Percentiles rank a stretch among this genome's conserved stretches.
phyloP scores from a whole-genome alignment of 2,113 vertebrate species.

The Myiagra hebetior region DNA sequence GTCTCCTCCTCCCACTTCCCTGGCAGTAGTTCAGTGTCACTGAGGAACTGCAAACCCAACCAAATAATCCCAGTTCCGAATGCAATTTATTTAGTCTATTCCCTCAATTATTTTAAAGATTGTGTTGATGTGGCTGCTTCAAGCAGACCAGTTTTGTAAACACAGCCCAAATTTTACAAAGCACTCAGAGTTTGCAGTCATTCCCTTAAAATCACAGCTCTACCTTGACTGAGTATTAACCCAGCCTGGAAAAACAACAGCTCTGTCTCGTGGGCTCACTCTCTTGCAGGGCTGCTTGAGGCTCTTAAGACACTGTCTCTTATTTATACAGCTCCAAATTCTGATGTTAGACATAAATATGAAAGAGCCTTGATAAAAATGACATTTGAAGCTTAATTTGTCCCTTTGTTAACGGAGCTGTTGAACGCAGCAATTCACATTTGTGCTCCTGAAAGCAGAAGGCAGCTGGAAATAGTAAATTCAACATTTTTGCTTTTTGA shows the following conservation, averaged over 20 bases:
- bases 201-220: background rate
- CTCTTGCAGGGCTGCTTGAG: background rate
- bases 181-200: background rate
- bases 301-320: background rate
- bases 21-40: background rate
- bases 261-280: background rate
- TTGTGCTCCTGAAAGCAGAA: background rate
- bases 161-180: background rate
- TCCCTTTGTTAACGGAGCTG: background rate
- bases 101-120: background rate
- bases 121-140: background rate
- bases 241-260: background rate
- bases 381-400: background rate
- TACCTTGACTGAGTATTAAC: background rate
- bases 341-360: background rate
- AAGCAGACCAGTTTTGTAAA: background rate
- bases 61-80: background rate
- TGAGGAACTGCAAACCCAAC: background rate
- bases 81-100: background rate
- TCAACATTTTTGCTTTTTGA: background rate
- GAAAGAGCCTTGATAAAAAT: constrained; percentile 9
- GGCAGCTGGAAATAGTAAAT: background rate
- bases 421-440: background rate
- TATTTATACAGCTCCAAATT: background rate
- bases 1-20: background rate